Evolutionary conservation across 2,888 invertebrate genomes (phyloP), one percentile per base, ranked within the genome.

Genomic region (Hipparchia sbordonii): DNA sequence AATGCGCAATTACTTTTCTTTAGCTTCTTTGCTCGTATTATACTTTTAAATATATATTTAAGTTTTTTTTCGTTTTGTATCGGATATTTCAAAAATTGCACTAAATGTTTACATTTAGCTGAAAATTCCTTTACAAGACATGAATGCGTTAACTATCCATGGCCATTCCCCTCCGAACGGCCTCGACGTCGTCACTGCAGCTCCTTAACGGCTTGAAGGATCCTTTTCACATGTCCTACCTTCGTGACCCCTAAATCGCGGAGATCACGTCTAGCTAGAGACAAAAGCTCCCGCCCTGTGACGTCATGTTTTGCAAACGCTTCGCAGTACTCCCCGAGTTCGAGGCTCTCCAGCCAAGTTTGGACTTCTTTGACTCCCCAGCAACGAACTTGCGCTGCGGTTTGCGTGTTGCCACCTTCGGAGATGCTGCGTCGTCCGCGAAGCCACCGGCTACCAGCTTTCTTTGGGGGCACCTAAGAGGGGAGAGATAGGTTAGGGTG

Each of bases 221-320:
- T 97, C 83, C 99, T 95, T 92, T 99, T 99, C 51, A 99, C 96
- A 87, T 99, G 99, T 0, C 99, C 99, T 68, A 99, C 98, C 93
- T 99, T 99, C 9, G 97, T 96, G 70, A 99, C 97, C 8, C 99
- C 99, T 63, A 99, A 95, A 79, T 99, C 99, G 86, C 98, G 96
- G 5, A 98, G 94, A 87, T 98, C 98, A 13, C 98, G 94, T 69
- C 98, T 94, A 2, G 98, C 98, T 72, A 99, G 91, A 0, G 97
- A 96, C 4, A 98, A 94, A 51, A 99, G 94, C 86, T 99, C 99
- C 54, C 97, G 95, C 1, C 99, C 99, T 52, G 98, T 96, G 82
- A 99, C 97, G 90, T 99, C 99, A 86, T 99, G 98, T 72, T 96
- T 96, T 33, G 97, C 95, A 86, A 99, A 99, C 73, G 96, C 97